These are phyloP conservation scores for Arctopsyche grandis DNA, from an alignment of 1,140 invertebrate genomes.

Conservation along the genomic window DNA sequence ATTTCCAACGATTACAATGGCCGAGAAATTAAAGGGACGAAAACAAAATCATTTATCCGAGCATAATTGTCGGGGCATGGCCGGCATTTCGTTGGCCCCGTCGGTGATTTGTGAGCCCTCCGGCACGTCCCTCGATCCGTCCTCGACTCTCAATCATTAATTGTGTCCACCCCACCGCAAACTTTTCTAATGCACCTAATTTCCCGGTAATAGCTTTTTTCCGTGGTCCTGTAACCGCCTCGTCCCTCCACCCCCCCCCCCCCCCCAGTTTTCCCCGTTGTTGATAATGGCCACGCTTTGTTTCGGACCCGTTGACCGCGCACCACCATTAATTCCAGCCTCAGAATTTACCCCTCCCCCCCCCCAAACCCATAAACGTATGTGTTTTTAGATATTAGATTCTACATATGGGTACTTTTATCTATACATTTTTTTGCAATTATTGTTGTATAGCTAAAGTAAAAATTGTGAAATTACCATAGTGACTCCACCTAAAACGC, in stretches of 20 bases:
- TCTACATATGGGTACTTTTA: too few species aligned
- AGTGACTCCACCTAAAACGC: too few species aligned
- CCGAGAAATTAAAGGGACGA: constrained; percentile 39
- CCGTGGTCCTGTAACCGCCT: neutral
- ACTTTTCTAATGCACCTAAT: constrained; percentile 55
- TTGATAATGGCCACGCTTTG: constrained; percentile 46
- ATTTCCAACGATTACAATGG: neutral
- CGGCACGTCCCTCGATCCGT: neutral
- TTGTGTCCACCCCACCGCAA: constrained; percentile 51
- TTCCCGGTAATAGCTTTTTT: constrained; percentile 53
- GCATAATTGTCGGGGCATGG: constrained; percentile 49
- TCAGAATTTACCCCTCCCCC: neutral
- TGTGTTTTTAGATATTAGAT: neutral
- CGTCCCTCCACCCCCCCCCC: too few species aligned
- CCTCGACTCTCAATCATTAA: constrained; percentile 52
- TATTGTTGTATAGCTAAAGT: too few species aligned
- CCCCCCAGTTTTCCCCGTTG: neutral
- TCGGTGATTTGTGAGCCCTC: constrained; percentile 42
- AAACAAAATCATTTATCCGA: constrained; percentile 53
- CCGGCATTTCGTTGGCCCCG: neutral
- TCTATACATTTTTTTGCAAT: too few species aligned
- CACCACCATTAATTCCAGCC: constrained; percentile 32
- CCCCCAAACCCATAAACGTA: too few species aligned
- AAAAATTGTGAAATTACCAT: too few species aligned
- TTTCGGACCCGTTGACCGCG: constrained; percentile 31